Evolutionary conservation across 2,797 vertebrate species (phyloP).

Genomic region (Discoglossus pictus): DNA sequence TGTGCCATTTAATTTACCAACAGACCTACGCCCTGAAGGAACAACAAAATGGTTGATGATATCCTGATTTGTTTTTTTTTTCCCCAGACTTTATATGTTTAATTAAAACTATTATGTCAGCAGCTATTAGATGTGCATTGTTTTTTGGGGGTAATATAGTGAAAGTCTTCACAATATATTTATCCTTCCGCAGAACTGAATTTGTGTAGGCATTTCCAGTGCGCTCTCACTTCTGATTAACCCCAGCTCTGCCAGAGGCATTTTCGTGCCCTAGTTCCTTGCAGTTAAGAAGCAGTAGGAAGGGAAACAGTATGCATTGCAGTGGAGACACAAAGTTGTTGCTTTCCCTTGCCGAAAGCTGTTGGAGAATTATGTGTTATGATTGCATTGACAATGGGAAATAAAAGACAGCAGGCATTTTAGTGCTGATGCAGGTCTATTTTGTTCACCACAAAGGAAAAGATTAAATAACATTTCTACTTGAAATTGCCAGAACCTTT

Average conservation of each 20-base stretch:
- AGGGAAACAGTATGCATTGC: too few species aligned
- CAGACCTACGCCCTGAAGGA: conserved; percentile 33
- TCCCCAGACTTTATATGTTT: conserved; percentile 29
- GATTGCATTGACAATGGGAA: conserved; percentile 16
- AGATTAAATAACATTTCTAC: conserved; percentile 17
- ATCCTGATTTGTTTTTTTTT: conserved; percentile 20
- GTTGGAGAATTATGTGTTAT: conserved; percentile 11
- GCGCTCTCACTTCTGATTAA: neutral
- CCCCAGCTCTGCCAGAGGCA: conserved; percentile 6
- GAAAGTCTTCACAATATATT: neutral
- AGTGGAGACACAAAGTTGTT: neutral
- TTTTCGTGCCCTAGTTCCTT: too few species aligned
- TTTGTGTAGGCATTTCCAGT: conserved; percentile 2
- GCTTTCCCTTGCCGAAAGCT: neutral
- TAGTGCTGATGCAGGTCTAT: neutral
- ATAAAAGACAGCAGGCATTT: conserved; percentile 8
- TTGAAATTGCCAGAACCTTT: conserved; percentile 1
- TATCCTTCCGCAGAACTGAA: neutral
- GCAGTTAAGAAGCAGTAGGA: too few species aligned
- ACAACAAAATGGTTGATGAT: conserved; percentile 38
- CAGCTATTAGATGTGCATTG: conserved; percentile 21
- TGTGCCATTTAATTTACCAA: conserved; percentile 25
- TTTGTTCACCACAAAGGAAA: conserved; percentile 14
- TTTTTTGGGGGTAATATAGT: neutral
- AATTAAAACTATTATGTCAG: conserved; percentile 28